These are phyloP conservation scores for Pagetopsis macropterus DNA, from an alignment of 2,797 vertebrate species.

Conservation along the genomic window DNA sequence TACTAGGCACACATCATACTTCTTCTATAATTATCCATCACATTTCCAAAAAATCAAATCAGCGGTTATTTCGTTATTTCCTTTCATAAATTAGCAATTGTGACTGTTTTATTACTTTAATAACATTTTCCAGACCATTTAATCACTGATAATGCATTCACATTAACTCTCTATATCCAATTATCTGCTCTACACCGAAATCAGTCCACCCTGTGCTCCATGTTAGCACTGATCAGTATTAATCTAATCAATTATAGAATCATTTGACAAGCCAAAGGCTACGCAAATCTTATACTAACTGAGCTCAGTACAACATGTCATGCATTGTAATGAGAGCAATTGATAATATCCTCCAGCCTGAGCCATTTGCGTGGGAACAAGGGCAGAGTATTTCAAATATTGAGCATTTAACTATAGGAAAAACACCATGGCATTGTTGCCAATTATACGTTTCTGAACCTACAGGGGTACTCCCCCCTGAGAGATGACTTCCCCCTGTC, in stretches of 20 bases:
- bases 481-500: constrained; percentile 57
- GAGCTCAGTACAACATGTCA: constrained; percentile 65
- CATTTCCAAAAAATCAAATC: constrained; percentile 20
- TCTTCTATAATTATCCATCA: constrained; percentile 17
- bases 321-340: constrained; percentile 76
- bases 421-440: constrained; percentile 59
- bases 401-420: constrained; percentile 62
- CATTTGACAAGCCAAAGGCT: constrained; percentile 83
- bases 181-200: constrained; percentile 69
- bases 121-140: constrained; percentile 47
- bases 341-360: constrained; percentile 62
- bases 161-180: constrained; percentile 66
- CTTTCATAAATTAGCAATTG: constrained; percentile 22
- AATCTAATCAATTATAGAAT: constrained; percentile 86
- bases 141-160: constrained; percentile 70
- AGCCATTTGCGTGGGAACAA: constrained; percentile 56
- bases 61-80: constrained; percentile 38
- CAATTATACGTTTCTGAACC: constrained; percentile 76
- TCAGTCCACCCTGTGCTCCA: constrained; percentile 69
- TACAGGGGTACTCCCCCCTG: constrained; percentile 55
- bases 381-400: constrained; percentile 67
- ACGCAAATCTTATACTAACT: constrained; percentile 80
- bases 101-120: constrained; percentile 42
- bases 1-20: constrained; percentile 13
- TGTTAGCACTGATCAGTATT: constrained; percentile 82